A percentile compares a stretch with the other conserved stretches of the same genome.
phyloP scores from a whole-genome alignment of 2,888 invertebrate species.

The Cyclophora albipunctata region DNA sequence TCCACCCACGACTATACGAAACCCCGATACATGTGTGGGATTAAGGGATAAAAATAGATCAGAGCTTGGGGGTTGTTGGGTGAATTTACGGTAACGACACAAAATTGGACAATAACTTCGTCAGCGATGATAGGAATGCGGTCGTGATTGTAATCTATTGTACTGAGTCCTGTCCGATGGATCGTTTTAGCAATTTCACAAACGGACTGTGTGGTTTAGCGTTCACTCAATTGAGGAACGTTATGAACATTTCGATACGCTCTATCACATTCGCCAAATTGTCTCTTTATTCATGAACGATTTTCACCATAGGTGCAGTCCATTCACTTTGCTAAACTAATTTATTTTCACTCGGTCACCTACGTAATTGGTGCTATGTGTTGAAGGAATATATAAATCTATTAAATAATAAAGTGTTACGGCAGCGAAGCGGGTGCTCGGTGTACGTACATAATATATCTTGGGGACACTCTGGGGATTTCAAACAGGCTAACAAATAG shows the following conservation, averaged over 20 bases:
- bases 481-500: too few relatives aligned
- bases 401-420: too few relatives aligned
- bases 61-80: conserved; percentile 22
- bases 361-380: too few relatives aligned
- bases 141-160: conserved; percentile 21
- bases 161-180: conserved; percentile 11
- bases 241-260: conserved; percentile 1
- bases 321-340: too few relatives aligned
- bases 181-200: conserved; percentile 9
- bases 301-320: too few relatives aligned
- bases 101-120: conserved; percentile 22
- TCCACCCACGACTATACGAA: background rate
- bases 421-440: too few relatives aligned
- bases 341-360: too few relatives aligned
- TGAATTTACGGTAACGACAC: conserved; percentile 22
- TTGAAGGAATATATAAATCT: too few relatives aligned
- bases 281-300: too few relatives aligned
- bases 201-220: background rate
- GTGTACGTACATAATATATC: too few relatives aligned
- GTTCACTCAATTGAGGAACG: too few relatives aligned
- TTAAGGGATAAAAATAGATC: conserved; percentile 23
- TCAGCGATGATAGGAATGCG: conserved; percentile 21
- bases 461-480: too few relatives aligned
- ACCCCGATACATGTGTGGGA: conserved; percentile 15
- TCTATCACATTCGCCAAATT: conserved; percentile 2